phyloP scores from a whole-genome alignment of 2,113 vertebrate genomes.

The Suricata suricatta region DNA sequence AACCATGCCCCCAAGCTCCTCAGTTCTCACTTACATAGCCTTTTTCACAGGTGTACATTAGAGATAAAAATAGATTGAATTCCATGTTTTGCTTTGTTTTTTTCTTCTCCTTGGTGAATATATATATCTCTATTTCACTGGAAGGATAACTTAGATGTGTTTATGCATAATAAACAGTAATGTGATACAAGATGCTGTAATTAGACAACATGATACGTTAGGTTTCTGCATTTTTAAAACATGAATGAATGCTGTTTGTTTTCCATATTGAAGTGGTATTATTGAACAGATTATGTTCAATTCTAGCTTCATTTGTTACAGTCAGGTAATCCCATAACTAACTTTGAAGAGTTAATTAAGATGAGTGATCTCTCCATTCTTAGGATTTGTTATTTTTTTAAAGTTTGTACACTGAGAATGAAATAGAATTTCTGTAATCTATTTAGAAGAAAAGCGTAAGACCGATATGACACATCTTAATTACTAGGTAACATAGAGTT shows the following conservation, averaged over 20 bases:
- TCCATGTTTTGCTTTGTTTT: slow-evolving; percentile 63
- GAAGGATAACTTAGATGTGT: slow-evolving; percentile 57
- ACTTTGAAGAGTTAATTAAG: slow-evolving; percentile 35
- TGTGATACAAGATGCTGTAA: slow-evolving; percentile 59
- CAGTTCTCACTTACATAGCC: slow-evolving; percentile 68
- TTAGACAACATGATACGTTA: slow-evolving; percentile 53
- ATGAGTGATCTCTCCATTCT: slow-evolving; percentile 12
- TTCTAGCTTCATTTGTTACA: not conserved
- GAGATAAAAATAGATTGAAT: slow-evolving; percentile 76
- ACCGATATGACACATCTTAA: not conserved
- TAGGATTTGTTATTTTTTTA: not conserved
- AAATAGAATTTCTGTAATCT: slow-evolving; percentile 7
- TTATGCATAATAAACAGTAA: slow-evolving; percentile 68
- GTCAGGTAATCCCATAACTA: not conserved
- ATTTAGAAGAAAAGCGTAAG: slow-evolving; percentile 6
- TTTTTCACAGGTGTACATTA: slow-evolving; percentile 73
- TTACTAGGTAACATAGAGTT: not conserved
- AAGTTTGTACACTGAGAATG: not conserved
- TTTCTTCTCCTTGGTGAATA: slow-evolving; percentile 42
- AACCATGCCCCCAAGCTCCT: slow-evolving; percentile 66
- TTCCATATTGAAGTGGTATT: not conserved
- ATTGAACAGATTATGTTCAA: slow-evolving; percentile 3
- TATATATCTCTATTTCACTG: slow-evolving; percentile 67
- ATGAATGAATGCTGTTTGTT: not conserved
- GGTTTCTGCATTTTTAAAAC: slow-evolving; percentile 53